Evolutionary conservation across 2,113 vertebrate genomes (phyloP).

Genomic region (Rhinolophus ferrumequinum): DNA sequence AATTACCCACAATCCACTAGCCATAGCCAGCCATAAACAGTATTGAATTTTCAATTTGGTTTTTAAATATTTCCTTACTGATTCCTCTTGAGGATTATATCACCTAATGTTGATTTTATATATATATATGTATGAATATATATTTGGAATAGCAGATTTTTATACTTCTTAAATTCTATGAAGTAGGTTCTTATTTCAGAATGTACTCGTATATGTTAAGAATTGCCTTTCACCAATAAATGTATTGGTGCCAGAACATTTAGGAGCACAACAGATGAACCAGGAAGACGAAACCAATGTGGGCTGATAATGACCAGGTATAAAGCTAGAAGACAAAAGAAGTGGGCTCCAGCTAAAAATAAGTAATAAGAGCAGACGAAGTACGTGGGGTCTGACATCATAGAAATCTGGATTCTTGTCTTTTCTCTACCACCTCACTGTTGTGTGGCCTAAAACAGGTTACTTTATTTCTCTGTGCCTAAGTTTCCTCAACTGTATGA

Average conservation of each 20-base stretch:
- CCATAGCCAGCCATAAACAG: background rate
- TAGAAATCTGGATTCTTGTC: background rate
- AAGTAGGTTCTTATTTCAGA: background rate
- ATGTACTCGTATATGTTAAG: background rate
- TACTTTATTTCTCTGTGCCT: background rate
- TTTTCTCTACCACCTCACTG: background rate
- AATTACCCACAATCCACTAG: background rate
- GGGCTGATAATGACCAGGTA: background rate
- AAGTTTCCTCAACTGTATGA: background rate
- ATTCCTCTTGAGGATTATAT: background rate
- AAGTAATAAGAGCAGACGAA: background rate
- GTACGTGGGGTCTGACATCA: background rate
- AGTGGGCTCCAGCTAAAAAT: background rate
- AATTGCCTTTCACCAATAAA: background rate
- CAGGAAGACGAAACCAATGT: background rate
- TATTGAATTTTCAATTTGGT: conserved; percentile 8
- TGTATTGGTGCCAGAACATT: background rate
- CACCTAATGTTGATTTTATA: background rate
- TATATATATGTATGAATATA: background rate
- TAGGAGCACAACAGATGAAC: background rate
- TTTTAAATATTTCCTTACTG: conserved; percentile 33
- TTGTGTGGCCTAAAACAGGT: background rate
- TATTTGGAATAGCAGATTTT: background rate
- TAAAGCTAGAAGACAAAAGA: background rate
- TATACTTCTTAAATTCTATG: background rate